Conservation (phyloP, 2,888 invertebrate species). For the Onchidella celtica region DNA sequence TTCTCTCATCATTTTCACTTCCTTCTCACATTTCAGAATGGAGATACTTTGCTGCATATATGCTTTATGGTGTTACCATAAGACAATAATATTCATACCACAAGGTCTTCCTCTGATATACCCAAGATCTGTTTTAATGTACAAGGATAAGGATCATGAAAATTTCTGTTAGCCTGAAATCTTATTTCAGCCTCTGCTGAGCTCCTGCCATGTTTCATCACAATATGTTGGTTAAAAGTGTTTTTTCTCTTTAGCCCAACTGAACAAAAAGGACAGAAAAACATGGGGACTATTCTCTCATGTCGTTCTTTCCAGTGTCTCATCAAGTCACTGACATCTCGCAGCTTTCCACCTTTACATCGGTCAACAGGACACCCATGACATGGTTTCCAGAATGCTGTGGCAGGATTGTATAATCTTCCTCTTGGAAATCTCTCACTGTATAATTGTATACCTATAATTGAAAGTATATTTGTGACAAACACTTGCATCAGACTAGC, state of each 20-base stretch:
- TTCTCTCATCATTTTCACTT: no score
- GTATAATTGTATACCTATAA: no score
- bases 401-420: background rate
- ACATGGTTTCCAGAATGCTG: background rate
- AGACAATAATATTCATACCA: no score
- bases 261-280: background rate
- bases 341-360: background rate
- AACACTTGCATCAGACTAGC: no score
- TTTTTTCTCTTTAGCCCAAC: background rate
- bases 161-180: background rate
- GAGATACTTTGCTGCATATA: no score
- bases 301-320: constrained; percentile 24
- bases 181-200: background rate
- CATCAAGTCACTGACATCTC: background rate
- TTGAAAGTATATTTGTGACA: no score
- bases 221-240: background rate
- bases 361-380: constrained; percentile 1
- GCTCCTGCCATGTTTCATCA: background rate
- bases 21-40: no score
- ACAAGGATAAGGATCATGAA: constrained; percentile 4
- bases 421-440: background rate
- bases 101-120: no score
- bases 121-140: constrained; percentile 16
- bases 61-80: no score
- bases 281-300: constrained; percentile 6